phyloP scores from a whole-genome alignment of 2,888 invertebrate species.

The Choreutis nemorana region DNA sequence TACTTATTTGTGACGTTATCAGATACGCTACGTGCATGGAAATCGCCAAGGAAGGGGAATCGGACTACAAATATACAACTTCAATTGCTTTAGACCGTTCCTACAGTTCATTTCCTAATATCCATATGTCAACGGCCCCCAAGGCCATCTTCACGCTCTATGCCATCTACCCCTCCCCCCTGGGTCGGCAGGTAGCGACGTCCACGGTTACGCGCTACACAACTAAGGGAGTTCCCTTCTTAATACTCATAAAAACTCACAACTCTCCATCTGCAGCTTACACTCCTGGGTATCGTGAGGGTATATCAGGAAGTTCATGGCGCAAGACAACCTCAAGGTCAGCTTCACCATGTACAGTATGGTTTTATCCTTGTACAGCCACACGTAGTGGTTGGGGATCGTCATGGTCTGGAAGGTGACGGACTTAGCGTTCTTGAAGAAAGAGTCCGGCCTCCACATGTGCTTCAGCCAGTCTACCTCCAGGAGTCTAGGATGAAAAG shows the following conservation, averaged over 20 bases:
- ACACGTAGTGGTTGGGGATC: constrained; percentile 92
- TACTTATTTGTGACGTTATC: too few species aligned
- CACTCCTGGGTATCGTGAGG: constrained; percentile 96
- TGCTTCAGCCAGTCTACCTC: constrained; percentile 92
- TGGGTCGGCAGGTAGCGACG: too few species aligned
- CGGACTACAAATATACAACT: too few species aligned
- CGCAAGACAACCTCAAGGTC: constrained; percentile 87
- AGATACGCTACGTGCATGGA: too few species aligned
- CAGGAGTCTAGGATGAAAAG: constrained; percentile 70
- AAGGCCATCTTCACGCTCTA: too few species aligned
- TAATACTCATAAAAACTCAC: constrained; percentile 69
- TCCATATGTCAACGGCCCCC: too few species aligned
- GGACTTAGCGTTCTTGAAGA: constrained; percentile 93
- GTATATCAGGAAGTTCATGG: constrained; percentile 94
- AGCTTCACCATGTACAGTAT: constrained; percentile 85
- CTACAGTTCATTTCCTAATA: too few species aligned
- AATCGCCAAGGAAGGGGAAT: too few species aligned
- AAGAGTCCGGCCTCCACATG: constrained; percentile 94
- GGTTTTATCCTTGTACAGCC: constrained; percentile 87
- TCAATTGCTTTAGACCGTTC: too few species aligned
- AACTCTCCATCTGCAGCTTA: constrained; percentile 92
- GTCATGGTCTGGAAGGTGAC: constrained; percentile 96
- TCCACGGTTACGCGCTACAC: too few species aligned
- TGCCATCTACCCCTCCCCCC: too few species aligned
- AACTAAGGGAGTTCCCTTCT: too few species aligned